Conservation (phyloP, 2,797 vertebrate genomes). For the Propithecus deckenii region DNA sequence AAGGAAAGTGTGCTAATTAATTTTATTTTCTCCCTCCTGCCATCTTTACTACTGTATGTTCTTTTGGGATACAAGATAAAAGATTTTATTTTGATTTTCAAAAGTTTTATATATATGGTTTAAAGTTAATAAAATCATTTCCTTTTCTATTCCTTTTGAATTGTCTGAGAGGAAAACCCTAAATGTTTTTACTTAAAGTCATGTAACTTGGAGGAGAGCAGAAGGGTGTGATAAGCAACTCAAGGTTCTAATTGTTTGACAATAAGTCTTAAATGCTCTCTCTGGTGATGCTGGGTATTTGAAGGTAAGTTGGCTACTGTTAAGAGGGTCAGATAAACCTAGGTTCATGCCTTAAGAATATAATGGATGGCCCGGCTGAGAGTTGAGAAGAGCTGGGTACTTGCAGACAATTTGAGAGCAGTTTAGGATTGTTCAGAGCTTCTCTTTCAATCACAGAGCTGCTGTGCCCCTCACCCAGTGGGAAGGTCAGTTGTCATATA, state of each 20-base stretch:
- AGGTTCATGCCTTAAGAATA: neutral
- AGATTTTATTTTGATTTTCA: neutral
- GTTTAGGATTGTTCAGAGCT: neutral
- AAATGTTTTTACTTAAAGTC: neutral
- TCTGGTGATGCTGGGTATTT: neutral
- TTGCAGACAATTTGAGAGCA: neutral
- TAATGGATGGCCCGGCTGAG: neutral
- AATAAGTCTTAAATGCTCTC: neutral
- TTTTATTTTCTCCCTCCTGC: slow-evolving; percentile 62
- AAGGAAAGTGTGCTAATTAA: slow-evolving; percentile 68
- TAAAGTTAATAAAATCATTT: neutral
- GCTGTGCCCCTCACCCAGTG: neutral
- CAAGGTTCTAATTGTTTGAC: neutral
- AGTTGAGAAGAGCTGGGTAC: neutral
- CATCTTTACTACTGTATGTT: neutral
- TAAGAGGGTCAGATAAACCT: neutral
- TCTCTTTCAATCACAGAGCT: neutral
- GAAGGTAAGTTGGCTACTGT: neutral
- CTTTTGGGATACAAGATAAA: neutral
- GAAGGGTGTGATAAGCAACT: neutral
- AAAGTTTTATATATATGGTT: neutral
- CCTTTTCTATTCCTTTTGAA: neutral
- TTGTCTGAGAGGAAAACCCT: neutral
- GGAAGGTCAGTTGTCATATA: neutral
- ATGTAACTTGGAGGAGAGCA: neutral